These are phyloP conservation scores for Ametastegia equiseti DNA, from an alignment of 2,888 invertebrate genomes.

Conservation along the genomic window DNA sequence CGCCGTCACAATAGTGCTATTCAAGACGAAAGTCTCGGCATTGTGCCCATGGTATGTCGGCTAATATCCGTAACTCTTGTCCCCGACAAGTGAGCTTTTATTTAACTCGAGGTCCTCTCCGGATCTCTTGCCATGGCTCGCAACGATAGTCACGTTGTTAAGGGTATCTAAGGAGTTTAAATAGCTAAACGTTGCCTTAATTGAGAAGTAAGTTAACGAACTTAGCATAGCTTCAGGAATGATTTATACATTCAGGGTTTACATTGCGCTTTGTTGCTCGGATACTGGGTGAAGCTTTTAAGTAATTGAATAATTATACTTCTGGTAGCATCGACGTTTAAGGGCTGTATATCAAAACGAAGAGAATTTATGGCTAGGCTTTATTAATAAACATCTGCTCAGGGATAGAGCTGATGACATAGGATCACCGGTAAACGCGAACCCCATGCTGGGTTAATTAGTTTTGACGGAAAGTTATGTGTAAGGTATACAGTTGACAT, in stretches of 20 bases:
- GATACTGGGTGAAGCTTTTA: background rate
- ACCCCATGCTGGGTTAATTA: background rate
- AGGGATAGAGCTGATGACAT: background rate
- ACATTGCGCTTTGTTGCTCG: background rate
- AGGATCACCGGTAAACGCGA: background rate
- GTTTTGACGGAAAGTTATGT: constrained; percentile 8
- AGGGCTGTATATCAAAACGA: background rate
- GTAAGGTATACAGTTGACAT: background rate
- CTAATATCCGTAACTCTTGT: constrained; percentile 41
- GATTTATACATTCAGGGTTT: background rate
- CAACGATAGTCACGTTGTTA: background rate
- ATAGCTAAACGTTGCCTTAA: background rate
- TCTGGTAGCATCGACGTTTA: background rate
- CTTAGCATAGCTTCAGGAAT: background rate
- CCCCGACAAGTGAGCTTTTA: constrained; percentile 19
- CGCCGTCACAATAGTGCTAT: constrained; percentile 38
- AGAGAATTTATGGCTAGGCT: background rate
- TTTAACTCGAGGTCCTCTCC: constrained; percentile 16
- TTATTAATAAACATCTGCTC: background rate
- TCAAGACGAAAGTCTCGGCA: constrained; percentile 38
- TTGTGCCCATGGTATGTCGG: constrained; percentile 34
- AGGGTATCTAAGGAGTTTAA: background rate
- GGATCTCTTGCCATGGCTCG: background rate
- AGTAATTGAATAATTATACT: background rate
- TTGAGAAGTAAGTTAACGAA: background rate